Evolutionary conservation across 2,888 invertebrate genomes (phyloP).

Genomic region (Spisula solida): DNA sequence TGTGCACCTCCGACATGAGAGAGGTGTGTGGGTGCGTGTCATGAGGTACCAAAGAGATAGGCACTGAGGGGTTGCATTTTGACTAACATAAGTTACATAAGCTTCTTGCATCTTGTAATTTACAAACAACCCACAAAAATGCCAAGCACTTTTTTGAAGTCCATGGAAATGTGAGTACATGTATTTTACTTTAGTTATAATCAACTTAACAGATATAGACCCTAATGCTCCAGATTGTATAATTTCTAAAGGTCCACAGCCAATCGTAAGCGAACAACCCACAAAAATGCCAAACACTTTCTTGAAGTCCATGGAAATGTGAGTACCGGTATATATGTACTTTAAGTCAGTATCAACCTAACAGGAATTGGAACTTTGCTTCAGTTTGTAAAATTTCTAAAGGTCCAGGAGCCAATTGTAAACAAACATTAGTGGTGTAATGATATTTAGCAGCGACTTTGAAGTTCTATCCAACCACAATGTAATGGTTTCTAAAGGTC

Average conservation of each 20-base stretch:
- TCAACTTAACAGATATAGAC: neutral
- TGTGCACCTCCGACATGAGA: too few species aligned
- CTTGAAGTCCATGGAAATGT: too few species aligned
- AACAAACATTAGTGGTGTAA: neutral
- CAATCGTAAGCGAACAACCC: neutral
- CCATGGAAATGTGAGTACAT: neutral
- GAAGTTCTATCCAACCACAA: neutral
- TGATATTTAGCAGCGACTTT: neutral
- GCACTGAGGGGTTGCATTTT: too few species aligned
- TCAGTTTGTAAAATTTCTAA: neutral
- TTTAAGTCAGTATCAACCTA: too few species aligned
- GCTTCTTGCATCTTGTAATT: neutral
- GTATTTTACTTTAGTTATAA: neutral
- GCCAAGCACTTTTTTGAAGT: slow-evolving; percentile 1
- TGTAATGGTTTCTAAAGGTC: too few species aligned
- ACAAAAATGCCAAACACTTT: too few species aligned
- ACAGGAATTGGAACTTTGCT: too few species aligned
- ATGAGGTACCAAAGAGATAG: too few species aligned
- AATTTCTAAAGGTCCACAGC: neutral
- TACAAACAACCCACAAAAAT: neutral
- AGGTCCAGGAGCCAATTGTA: neutral
- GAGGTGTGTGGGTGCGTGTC: too few species aligned
- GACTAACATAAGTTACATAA: too few species aligned
- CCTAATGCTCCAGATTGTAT: neutral
- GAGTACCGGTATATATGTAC: too few species aligned